These are phyloP conservation scores for Trichosurus vulpecula DNA, from an alignment of 2,797 vertebrate species.

Conservation along the genomic window DNA sequence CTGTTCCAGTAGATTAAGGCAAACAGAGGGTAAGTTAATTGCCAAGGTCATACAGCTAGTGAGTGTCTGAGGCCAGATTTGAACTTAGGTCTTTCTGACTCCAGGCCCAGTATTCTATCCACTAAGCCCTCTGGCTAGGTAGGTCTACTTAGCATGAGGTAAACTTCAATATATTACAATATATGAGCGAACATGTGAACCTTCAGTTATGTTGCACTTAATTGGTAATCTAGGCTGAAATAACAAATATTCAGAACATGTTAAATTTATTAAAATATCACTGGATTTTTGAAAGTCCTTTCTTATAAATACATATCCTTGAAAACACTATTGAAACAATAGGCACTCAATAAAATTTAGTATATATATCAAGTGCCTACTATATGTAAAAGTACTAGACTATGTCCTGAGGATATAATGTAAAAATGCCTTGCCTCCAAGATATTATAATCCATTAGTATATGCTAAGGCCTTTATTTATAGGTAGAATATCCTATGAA, in stretches of 20 bases:
- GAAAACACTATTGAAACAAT: neutral
- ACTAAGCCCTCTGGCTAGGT: neutral
- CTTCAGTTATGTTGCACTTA: neutral
- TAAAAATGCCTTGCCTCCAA: neutral
- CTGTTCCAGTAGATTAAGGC: neutral
- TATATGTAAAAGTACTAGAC: neutral
- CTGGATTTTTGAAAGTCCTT: slow-evolving; percentile 9
- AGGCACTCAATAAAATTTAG: neutral
- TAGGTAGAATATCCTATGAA: neutral
- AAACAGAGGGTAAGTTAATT: neutral
- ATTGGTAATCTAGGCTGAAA: neutral
- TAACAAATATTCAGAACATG: slow-evolving; percentile 19
- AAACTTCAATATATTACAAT: slow-evolving; percentile 45
- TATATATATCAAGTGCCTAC: neutral
- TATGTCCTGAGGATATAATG: neutral
- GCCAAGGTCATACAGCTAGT: neutral
- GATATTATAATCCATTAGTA: neutral
- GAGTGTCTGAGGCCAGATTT: neutral
- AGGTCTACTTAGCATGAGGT: neutral
- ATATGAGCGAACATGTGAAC: slow-evolving; percentile 17
- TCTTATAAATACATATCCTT: slow-evolving; percentile 7
- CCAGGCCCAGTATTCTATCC: neutral
- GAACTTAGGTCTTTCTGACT: neutral
- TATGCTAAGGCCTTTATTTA: too few species aligned
- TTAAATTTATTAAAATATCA: neutral